A percentile compares a stretch with the other conserved stretches of the same genome.
Evolutionary conservation across 2,113 vertebrate genomes (phyloP).

Genomic region (Artemisiospiza belli): DNA sequence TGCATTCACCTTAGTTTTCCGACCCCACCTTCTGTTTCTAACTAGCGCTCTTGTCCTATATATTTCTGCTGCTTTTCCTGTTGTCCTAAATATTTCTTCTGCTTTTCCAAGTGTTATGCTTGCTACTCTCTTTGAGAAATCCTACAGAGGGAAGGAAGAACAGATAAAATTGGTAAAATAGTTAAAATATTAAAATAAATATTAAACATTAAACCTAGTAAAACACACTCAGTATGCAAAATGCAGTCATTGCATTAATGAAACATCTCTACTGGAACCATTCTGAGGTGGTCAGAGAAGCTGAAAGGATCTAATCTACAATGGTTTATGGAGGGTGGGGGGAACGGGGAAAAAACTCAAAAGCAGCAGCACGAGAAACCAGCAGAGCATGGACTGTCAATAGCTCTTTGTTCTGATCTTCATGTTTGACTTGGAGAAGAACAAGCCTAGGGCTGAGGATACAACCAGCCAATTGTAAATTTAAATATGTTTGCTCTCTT

Average conservation of each 20-base stretch:
- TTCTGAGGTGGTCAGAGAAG: not conserved
- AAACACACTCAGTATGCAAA: not conserved
- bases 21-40: constrained; percentile 2
- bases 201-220: not conserved
- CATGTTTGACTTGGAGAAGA: not conserved
- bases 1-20: not conserved
- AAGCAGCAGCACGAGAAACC: not conserved
- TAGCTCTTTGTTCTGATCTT: not conserved
- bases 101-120: not conserved
- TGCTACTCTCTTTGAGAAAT: not conserved
- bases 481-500: not conserved
- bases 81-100: constrained; percentile 8
- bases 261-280: not conserved
- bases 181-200: not conserved
- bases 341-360: not conserved
- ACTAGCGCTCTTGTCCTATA: not conserved
- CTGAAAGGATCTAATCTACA: not conserved
- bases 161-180: not conserved
- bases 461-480: not conserved
- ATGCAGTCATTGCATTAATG: not conserved
- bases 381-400: not conserved
- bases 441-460: not conserved
- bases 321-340: not conserved
- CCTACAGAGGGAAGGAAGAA: not conserved
- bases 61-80: constrained; percentile 26